Conservation (phyloP, 2,888 invertebrate species). For the Cephus runcator region DNA sequence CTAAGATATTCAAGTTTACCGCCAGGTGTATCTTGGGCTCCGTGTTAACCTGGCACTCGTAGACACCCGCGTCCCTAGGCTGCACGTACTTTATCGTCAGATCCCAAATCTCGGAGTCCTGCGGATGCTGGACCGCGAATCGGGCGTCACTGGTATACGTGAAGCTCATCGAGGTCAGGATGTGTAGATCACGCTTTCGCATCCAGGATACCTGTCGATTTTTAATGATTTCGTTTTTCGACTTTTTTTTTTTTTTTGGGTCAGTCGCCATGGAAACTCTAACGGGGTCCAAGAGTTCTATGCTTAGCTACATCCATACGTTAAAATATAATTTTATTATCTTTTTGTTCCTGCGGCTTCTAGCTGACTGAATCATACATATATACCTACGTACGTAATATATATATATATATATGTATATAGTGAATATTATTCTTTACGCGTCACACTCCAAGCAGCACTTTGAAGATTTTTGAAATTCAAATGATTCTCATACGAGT, state of each 20-base stretch:
- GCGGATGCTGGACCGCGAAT: conserved; percentile 75
- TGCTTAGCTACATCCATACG: too few relatives aligned
- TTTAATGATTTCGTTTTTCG: neutral
- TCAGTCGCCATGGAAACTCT: too few relatives aligned
- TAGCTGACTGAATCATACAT: too few relatives aligned
- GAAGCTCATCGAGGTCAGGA: conserved; percentile 74
- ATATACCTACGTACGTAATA: too few relatives aligned
- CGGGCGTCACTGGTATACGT: conserved; percentile 77
- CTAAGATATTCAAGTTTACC: conserved; percentile 81
- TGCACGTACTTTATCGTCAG: conserved; percentile 69
- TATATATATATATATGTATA: too few relatives aligned
- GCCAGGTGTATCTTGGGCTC: conserved; percentile 90
- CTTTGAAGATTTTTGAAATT: neutral
- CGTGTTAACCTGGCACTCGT: conserved; percentile 90
- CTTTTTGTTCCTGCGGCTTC: too few relatives aligned
- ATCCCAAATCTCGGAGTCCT: conserved; percentile 75
- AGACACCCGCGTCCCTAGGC: conserved; percentile 71
- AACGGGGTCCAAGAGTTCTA: too few relatives aligned
- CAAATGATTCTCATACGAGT: neutral
- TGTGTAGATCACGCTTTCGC: conserved; percentile 69
- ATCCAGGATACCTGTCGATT: conserved; percentile 75
- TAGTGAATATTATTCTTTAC: too few relatives aligned
- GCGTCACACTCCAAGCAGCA: neutral
- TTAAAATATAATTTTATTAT: too few relatives aligned
- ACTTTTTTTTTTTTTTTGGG: neutral